A percentile compares a stretch with the other conserved stretches of the same genome.
Conservation (phyloP, 2,888 invertebrate genomes). For the Ctenicera cuprea region DNA sequence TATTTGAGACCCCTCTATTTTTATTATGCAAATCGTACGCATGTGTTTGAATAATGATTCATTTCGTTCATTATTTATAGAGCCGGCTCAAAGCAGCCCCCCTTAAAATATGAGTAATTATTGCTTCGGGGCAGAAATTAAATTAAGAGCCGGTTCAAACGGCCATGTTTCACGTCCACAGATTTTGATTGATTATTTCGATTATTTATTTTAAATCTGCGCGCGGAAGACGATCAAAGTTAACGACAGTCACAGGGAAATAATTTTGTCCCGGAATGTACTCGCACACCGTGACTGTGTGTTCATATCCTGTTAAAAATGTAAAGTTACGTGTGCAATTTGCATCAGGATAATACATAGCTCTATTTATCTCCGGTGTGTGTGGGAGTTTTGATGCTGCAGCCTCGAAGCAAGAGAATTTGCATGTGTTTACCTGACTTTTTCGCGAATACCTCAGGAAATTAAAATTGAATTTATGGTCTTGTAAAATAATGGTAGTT, state of each 20-base stretch:
- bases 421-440: slow-evolving; percentile 44
- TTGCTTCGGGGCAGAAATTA: slow-evolving; percentile 45
- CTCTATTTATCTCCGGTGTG: slow-evolving; percentile 46
- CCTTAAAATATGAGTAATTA: slow-evolving; percentile 49
- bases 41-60: slow-evolving; percentile 58
- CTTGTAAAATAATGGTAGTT: slow-evolving; percentile 45
- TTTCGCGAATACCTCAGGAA: slow-evolving; percentile 40
- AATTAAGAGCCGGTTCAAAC: slow-evolving; percentile 41
- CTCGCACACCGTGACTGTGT: slow-evolving; percentile 27
- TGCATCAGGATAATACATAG: slow-evolving; percentile 48
- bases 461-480: slow-evolving; percentile 46
- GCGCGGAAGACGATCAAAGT: neutral
- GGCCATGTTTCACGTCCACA: slow-evolving; percentile 27
- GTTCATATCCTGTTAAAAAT: slow-evolving; percentile 33
- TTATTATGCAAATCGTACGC: slow-evolving; percentile 53
- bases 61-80: slow-evolving; percentile 52
- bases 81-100: slow-evolving; percentile 36
- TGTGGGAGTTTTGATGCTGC: slow-evolving; percentile 45
- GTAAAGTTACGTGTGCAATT: slow-evolving; percentile 43
- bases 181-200: slow-evolving; percentile 36
- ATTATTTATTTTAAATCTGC: neutral
- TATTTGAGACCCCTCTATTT: slow-evolving; percentile 34
- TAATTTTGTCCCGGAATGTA: slow-evolving; percentile 21
- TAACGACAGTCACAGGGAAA: neutral
- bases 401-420: slow-evolving; percentile 36